These are phyloP conservation scores for Synanthedon vespiformis DNA, from an alignment of 2,888 invertebrate genomes.

Conservation along the genomic window DNA sequence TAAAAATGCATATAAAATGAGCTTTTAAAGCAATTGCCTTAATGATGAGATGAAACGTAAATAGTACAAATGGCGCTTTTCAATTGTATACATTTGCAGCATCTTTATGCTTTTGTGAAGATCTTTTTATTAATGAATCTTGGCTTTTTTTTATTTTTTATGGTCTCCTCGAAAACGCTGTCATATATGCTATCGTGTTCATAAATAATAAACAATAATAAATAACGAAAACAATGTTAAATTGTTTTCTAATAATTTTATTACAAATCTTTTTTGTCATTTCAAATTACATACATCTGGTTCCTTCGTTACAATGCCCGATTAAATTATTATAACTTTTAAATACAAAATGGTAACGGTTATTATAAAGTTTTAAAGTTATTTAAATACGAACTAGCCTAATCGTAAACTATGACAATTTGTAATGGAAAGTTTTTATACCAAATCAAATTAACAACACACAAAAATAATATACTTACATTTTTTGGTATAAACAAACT, in stretches of 20 bases:
- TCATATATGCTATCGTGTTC: slow-evolving; percentile 2
- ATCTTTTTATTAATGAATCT: too few species aligned
- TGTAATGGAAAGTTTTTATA: slow-evolving; percentile 56
- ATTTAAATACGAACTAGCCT: slow-evolving; percentile 40
- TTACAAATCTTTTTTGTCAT: slow-evolving; percentile 42
- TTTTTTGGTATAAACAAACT: slow-evolving; percentile 63
- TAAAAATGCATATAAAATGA: too few species aligned
- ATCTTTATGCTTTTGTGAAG: too few species aligned
- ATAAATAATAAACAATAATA: not conserved
- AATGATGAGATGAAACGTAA: too few species aligned
- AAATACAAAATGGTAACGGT: slow-evolving; percentile 57
- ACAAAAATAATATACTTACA: slow-evolving; percentile 42
- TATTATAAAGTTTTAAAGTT: slow-evolving; percentile 31
- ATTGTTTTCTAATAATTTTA: slow-evolving; percentile 24
- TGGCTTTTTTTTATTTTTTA: too few species aligned
- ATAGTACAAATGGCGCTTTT: too few species aligned
- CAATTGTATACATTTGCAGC: too few species aligned
- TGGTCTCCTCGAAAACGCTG: not conserved
- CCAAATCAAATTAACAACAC: slow-evolving; percentile 54
- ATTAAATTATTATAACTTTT: slow-evolving; percentile 22
- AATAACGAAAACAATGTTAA: not conserved
- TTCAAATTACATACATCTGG: slow-evolving; percentile 36
- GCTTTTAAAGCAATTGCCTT: too few species aligned
- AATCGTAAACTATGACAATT: slow-evolving; percentile 50
- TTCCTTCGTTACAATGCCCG: slow-evolving; percentile 30